Base-by-base conservation (phyloP, 2,888 invertebrate species). In the Cacoxenus indagator region DNA sequence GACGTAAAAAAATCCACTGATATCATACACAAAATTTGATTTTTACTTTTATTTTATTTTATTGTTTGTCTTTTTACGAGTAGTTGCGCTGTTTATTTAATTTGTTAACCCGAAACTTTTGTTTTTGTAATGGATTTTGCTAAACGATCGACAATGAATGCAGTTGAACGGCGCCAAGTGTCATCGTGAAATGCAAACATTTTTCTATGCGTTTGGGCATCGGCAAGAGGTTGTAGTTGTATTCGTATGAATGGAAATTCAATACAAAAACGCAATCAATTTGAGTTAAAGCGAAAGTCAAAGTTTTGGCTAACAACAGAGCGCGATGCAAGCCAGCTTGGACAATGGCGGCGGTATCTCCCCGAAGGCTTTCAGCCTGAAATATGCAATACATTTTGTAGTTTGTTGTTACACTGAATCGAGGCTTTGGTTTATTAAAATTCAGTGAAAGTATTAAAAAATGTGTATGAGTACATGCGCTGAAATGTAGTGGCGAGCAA, bases 221-320 rank as follows among this genome's bases (percentile, higher is more conserved):
- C 11, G 0, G 22, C 6, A 22, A 54, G 22, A 43, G 37, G 14
- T 11, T 37, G 4, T 37, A 37, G 14, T 37, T 37, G 8, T 2
- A 37, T 8, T 37, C 14, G 8, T 37, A 22, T 22, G 22, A 22
- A 51, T 62, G 24, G 24, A 62, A 45, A 62, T 62, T 43, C 45
- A 62, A 62, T 62, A 45, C 43, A 62, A 43, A 9, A 61, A 62
- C 45, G n/a, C 45, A 45, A 62, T 62, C 43, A 62, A 62, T 45
- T 62, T 19, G 29, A 17, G 9, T 43, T 45, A 45, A 62, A 62
- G 45, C 26, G n/a, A 43, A 57, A 57, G 26, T 57, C 26, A 54
- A 31, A 59, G 1, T 51, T 14, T 51, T 19, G 17, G 37, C 31
- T 17, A 51, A 51, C 17, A 17, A 9, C 8, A 37, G 14, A 37